phyloP scores from a whole-genome alignment of 23 tunicate species.

The Ascidia mentula region DNA sequence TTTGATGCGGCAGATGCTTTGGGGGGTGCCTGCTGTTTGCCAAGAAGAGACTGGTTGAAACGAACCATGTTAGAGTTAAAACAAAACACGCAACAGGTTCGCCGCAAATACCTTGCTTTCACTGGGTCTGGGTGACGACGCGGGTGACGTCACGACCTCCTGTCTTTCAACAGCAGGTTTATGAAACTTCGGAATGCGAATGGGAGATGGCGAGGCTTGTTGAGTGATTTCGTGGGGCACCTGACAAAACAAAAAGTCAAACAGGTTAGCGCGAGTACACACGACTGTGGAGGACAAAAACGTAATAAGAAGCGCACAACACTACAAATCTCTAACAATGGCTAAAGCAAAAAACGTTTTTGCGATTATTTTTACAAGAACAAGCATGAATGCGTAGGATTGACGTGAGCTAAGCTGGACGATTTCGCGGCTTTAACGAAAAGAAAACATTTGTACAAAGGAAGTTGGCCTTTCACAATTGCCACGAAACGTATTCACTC shows the following conservation, averaged over 20 bases:
- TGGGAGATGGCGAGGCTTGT: constrained; percentile 25
- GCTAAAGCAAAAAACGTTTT: neutral
- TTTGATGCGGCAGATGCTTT: neutral
- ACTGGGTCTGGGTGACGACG: constrained; percentile 7
- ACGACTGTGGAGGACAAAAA: neutral
- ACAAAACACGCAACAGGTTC: neutral
- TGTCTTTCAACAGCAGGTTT: constrained; percentile 40
- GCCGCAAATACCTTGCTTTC: neutral
- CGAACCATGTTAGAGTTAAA: neutral
- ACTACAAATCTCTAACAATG: neutral
- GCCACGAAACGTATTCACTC: no score
- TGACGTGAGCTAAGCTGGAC: no score
- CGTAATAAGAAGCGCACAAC: neutral
- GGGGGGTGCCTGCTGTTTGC: neutral
- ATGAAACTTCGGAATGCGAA: constrained; percentile 29
- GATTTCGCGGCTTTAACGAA: no score
- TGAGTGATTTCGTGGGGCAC: neutral
- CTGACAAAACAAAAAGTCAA: constrained; percentile 1
- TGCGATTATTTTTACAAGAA: neutral
- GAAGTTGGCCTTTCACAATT: no score
- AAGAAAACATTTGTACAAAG: no score
- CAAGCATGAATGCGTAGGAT: neutral
- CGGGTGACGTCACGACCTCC: constrained; percentile 8
- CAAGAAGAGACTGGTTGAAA: neutral
- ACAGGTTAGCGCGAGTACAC: neutral